Base-by-base conservation (phyloP, 2,888 invertebrate genomes). In the Glyphotaelius pellucidus region DNA sequence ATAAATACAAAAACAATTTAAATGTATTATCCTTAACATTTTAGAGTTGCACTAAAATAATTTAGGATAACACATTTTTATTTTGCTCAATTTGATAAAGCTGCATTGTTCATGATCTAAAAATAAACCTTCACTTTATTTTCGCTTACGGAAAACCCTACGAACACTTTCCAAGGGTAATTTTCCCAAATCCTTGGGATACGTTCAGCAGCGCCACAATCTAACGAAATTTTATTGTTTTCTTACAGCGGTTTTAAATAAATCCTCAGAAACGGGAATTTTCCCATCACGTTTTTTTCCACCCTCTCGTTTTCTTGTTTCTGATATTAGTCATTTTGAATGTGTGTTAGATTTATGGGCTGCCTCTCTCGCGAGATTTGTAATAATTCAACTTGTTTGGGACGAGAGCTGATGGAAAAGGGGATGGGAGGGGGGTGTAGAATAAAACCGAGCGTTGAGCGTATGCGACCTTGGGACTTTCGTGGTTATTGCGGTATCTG, bases 241-340 rank as follows among this genome's bases (percentile, higher is more conserved):
- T 92, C 83, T 88, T 90, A 90, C 81, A 47, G 80, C 38, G 35
- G 85, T 91, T 83, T 84, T 91, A 90, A 92, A 93, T 93, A 93
- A 93, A 93, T 93, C 92, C 90, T 31, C 81, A 80, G 67, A 67
- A 67, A 12, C 42, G 84, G 85, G 85, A 92, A 91, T 83, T 87
- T 93, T 81, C 84, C 80, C 87, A n/a, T 91, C 31, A 80, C 88
- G 83, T 42, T 92, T 92, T n/a, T 93, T 92, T 83, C 90, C 67
- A 67, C 67, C 88, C 90, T 93, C 91, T 92, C 91, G 86, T 92
- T 93, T 93, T 92, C 92, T 80, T 91, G 91, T 87, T 89, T 80
- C 86, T 80, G 90, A 91, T 93, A 93, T 93, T 93, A 93, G 93
- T 93, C 93, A 93, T 92, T 93, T 93, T 93, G 93, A 93, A 92